Evolutionary conservation across 1,140 invertebrate genomes (phyloP), one percentile per base, ranked within the genome.

Genomic region (Agrypnia vestita): DNA sequence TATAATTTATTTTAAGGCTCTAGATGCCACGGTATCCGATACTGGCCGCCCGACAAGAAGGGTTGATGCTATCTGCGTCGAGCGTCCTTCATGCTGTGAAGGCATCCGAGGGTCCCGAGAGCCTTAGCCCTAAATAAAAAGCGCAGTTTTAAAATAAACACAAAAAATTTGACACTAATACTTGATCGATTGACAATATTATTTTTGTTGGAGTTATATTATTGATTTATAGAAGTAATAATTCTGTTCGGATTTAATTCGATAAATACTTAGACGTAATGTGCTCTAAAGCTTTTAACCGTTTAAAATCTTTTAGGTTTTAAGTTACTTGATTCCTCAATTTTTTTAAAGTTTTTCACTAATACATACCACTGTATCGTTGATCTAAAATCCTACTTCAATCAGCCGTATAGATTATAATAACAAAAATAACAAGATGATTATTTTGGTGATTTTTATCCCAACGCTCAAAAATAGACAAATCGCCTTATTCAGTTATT

Each of bases 1-100:
- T 80, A 80, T 81, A 78, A 78, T 81, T 78, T 81, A 81, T 78
- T 78, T 81, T 73, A 73, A 62, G 71, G 56, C 25, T 76, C 62
- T 80, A 75, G 35, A 76, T 80, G 69, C 64, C 62, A 69, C 79
- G 76, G 79, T 64, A 72, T 76, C 51, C 67, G 74, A 80, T 75
- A 75, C 25, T 71, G 46, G 67, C 49, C 46, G 61, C 25, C 74
- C 46, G 69, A 73, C 75, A 71, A 81, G 72, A 81, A 75, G 25
- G 67, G 64, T 49, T 55, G 80, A 81, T 81, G 62, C 76, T 81
- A 81, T 81, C 80, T 80, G 44, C 53, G 64, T 72, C 51, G 62
- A 51, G 67, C 64, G 43, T 55, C 80, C 59, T 73, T 73, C 80
- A 77, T 76, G 72, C 67, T 19, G 80, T 62, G 67, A 81, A 67